Percentiles rank a stretch among this genome's conserved stretches.
Evolutionary conservation across 2,113 vertebrate genomes (phyloP).

Genomic region (Cryptoleucopteryx plumbea): DNA sequence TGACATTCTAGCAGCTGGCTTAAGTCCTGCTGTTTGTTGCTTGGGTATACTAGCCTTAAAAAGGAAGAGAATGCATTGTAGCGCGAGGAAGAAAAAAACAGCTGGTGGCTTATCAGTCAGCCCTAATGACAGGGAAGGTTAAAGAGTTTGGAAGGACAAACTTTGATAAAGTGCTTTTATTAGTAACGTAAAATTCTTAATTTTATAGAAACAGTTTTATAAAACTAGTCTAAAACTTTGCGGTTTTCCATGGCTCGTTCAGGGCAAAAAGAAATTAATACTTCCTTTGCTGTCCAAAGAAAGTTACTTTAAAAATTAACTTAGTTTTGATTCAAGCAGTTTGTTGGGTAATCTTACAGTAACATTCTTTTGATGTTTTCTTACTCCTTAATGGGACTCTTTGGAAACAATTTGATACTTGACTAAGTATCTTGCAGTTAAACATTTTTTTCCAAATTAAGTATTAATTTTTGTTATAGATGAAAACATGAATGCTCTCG

Average conservation of each 20-base stretch:
- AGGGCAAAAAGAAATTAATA: not conserved
- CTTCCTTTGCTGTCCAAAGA: not conserved
- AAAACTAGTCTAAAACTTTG: not conserved
- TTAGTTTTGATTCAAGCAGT: not conserved
- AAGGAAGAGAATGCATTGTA: slow-evolving; percentile 84
- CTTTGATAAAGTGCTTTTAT: slow-evolving; percentile 17
- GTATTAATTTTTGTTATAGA: not conserved
- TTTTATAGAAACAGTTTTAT: not conserved
- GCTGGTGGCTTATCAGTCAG: slow-evolving; percentile 82
- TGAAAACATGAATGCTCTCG: not conserved
- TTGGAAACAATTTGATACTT: not conserved
- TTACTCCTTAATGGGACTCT: not conserved
- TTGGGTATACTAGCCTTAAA: slow-evolving; percentile 72
- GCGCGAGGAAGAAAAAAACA: slow-evolving; percentile 63
- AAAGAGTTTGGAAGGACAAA: slow-evolving; percentile 65
- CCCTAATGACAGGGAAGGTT: slow-evolving; percentile 86
- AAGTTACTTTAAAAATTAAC: not conserved
- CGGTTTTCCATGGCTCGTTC: rapidly evolving
- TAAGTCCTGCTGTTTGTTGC: slow-evolving; percentile 63
- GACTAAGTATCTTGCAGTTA: not conserved
- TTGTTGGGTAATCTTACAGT: not conserved
- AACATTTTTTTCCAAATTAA: no score
- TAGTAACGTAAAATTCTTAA: not conserved
- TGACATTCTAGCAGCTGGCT: slow-evolving; percentile 69
- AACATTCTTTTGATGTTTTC: not conserved